Evolutionary conservation across 2,888 invertebrate species (phyloP).

Genomic region (Calliphora vomitoria): DNA sequence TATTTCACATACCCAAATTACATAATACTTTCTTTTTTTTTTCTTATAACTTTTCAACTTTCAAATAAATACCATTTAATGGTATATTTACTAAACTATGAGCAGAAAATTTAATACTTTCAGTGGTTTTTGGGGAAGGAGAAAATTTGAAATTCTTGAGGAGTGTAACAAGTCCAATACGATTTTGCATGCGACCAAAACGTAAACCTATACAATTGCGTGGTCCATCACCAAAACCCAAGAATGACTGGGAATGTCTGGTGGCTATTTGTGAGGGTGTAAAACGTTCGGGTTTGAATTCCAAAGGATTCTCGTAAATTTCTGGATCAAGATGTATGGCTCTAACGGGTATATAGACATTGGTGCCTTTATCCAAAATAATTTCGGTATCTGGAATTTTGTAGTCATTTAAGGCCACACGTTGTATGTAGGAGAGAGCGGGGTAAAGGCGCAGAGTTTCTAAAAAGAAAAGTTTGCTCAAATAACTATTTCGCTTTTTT

Average conservation of each 20-base stretch:
- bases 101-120: constrained; percentile 71
- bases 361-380: constrained; percentile 80
- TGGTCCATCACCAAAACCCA: constrained; percentile 83
- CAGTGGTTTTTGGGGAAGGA: constrained; percentile 68
- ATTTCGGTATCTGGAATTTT: constrained; percentile 79
- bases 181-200: constrained; percentile 81
- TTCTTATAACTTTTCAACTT: constrained; percentile 70
- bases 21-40: too few relatives aligned
- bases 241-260: constrained; percentile 80
- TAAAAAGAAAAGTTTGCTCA: not conserved
- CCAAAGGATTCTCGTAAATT: constrained; percentile 83
- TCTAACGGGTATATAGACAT: constrained; percentile 81
- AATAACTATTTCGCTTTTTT: not conserved
- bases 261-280: constrained; percentile 76
- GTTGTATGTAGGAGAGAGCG: constrained; percentile 81
- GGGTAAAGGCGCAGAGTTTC: constrained; percentile 81
- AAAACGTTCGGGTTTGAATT: constrained; percentile 85
- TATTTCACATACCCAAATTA: too few relatives aligned
- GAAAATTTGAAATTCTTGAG: constrained; percentile 77
- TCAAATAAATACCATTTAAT: constrained; percentile 73
- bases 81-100: constrained; percentile 73
- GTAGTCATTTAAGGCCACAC: constrained; percentile 81
- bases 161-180: constrained; percentile 79
- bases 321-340: constrained; percentile 84
- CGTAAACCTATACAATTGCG: constrained; percentile 81